phyloP scores from a whole-genome alignment of 64 coral and sea anemone species.

The Anthopleura sola region DNA sequence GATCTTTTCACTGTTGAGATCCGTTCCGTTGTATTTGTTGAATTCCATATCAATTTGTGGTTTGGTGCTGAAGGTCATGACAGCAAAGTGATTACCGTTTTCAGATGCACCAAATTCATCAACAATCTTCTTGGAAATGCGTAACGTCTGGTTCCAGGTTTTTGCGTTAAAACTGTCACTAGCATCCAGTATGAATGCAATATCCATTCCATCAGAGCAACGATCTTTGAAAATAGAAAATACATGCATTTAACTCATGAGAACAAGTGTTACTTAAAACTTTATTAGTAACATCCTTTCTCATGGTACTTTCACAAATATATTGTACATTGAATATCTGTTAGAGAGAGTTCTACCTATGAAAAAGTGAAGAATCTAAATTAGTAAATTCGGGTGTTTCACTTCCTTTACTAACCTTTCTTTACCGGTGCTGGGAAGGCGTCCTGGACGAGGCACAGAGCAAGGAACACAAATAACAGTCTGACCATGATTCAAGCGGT shows the following conservation, averaged over 20 bases:
- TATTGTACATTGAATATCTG: no score
- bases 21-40: constrained; percentile 26
- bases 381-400: no score
- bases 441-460: background rate
- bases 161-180: background rate
- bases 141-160: constrained; percentile 1
- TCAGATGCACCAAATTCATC: constrained; percentile 18
- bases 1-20: constrained; percentile 32
- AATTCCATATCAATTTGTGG: constrained; percentile 39
- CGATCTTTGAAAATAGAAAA: background rate
- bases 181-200: background rate
- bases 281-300: no score
- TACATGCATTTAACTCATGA: no score
- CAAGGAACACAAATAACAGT: background rate
- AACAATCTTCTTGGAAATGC: background rate
- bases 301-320: no score
- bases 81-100: constrained; percentile 22
- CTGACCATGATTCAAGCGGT: background rate
- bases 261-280: no score
- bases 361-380: no score
- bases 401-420: background rate
- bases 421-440: background rate
- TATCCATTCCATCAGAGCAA: background rate
- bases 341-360: no score
- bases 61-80: constrained; percentile 42